Evolutionary conservation across 2,797 vertebrate species (phyloP).

Genomic region (Taeniopygia guttata): DNA sequence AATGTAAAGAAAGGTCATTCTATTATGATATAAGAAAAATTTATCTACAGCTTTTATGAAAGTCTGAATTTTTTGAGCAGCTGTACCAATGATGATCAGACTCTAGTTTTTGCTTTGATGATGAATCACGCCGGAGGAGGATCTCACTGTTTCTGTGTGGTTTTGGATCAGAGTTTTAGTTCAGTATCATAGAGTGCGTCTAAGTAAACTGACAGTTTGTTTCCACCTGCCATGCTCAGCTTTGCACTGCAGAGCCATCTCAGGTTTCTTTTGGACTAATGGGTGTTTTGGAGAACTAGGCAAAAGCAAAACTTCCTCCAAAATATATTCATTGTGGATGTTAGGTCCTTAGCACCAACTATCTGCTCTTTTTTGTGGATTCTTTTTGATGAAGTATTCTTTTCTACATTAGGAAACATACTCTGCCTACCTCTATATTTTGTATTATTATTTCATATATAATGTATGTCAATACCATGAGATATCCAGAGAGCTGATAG

Average conservation of each 20-base stretch:
- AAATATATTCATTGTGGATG: neutral
- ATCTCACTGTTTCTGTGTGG: neutral
- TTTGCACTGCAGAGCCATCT: neutral
- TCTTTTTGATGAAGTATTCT: neutral
- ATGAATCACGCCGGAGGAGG: neutral
- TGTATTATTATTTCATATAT: neutral
- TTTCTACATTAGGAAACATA: neutral
- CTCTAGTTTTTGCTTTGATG: neutral
- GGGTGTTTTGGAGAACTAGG: neutral
- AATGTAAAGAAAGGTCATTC: neutral
- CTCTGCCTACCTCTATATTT: neutral
- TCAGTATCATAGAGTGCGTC: neutral
- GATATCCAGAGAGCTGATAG: neutral
- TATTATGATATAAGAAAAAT: neutral
- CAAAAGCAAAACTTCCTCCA: neutral
- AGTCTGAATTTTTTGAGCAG: neutral
- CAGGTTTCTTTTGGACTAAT: neutral
- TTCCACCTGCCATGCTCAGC: neutral
- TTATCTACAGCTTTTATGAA: neutral
- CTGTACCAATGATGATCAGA: neutral
- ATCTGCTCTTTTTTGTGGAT: neutral
- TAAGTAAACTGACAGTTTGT: neutral
- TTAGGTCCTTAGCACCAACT: neutral
- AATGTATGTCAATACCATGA: neutral
- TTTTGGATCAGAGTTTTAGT: neutral